A percentile compares a stretch with the other conserved stretches of the same genome.
Conservation (phyloP, 2,797 vertebrate genomes). For the Fistularia tabacaria region DNA sequence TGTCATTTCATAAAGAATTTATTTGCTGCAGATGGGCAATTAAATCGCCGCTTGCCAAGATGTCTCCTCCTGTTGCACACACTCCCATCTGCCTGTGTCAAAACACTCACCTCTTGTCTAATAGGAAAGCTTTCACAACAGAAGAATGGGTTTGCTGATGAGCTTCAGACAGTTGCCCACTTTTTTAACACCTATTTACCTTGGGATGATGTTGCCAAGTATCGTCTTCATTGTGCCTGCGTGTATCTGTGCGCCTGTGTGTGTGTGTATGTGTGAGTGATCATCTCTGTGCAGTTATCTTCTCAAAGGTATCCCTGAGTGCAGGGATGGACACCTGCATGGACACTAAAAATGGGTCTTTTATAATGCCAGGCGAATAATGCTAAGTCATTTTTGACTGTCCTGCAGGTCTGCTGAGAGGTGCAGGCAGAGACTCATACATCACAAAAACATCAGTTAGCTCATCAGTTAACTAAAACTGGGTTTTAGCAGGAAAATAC, state of each 20-base stretch:
- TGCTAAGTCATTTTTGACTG: conserved; percentile 2
- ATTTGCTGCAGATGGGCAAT: conserved; percentile 8
- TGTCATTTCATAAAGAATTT: background rate
- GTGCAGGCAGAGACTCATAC: no score
- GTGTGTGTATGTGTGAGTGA: conserved; percentile 2
- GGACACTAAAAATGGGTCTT: conserved; percentile 30
- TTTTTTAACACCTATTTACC: conserved; percentile 60
- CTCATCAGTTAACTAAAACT: no score
- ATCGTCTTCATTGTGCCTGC: conserved; percentile 48
- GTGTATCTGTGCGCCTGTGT: no score
- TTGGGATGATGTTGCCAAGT: conserved; percentile 67
- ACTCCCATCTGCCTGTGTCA: conserved; percentile 14
- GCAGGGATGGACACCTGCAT: conserved; percentile 43
- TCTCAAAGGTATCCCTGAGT: conserved; percentile 13
- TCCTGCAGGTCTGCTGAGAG: no score
- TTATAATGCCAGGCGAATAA: conserved; percentile 26
- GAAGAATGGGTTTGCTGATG: conserved; percentile 23
- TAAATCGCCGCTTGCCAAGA: conserved; percentile 19
- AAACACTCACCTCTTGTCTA: conserved; percentile 36
- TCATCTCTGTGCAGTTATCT: conserved; percentile 4
- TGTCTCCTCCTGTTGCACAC: conserved; percentile 29
- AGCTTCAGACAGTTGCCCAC: conserved; percentile 23
- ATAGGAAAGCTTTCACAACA: conserved; percentile 18
- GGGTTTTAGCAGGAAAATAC: no score
- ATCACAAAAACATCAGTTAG: no score